Evolutionary conservation across 2,888 invertebrate species (phyloP), one percentile per base, ranked within the genome.

Genomic region (Terebella lapidaria): DNA sequence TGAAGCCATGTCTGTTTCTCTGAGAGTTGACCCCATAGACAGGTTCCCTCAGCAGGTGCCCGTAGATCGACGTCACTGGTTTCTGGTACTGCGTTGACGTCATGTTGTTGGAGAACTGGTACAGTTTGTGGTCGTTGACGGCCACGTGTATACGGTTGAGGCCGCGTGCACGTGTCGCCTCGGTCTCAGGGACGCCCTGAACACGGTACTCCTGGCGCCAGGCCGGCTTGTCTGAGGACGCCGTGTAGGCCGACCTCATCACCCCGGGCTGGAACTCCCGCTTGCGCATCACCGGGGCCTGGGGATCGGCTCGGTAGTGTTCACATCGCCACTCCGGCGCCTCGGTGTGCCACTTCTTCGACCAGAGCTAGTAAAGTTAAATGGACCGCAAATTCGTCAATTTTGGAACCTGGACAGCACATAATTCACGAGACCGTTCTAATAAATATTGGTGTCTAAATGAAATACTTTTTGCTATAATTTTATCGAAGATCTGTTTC

Each of bases 101-200:
- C 79, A 79, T 79, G 63, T 70, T 71, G 65, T 77, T 79, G 29
- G 77, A 74, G 65, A 72, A 74, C 15, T 72, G 74, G 61, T 78
- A 78, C 4, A 77, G 66, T 51, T 75, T 74, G n/a, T 73, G 70
- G 42, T 76, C 74, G 29, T 64, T 61, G 3, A 68, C 70, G 28
- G 69, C 65, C 30, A 71, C 68, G 51, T 66, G 59, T n/a, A 51
- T 60, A 10, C 62, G 54, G 59, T 77, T 71, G 57, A 76, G 70
- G n/a, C 72, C 77, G 28, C 74, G 69, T 3, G 76, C 76, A 22
- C 77, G 64, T 56, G 67, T 70, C 28, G 72, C 69, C 64, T 78
- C 76, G 15, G 75, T 70, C 24, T 69, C 70, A 3, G 78, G 74
- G 18, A 59, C 59, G 3, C 75, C 76, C 47, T 68, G 65, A 5